phyloP scores from a whole-genome alignment of 2,113 vertebrate species.

The Okapia johnstoni region DNA sequence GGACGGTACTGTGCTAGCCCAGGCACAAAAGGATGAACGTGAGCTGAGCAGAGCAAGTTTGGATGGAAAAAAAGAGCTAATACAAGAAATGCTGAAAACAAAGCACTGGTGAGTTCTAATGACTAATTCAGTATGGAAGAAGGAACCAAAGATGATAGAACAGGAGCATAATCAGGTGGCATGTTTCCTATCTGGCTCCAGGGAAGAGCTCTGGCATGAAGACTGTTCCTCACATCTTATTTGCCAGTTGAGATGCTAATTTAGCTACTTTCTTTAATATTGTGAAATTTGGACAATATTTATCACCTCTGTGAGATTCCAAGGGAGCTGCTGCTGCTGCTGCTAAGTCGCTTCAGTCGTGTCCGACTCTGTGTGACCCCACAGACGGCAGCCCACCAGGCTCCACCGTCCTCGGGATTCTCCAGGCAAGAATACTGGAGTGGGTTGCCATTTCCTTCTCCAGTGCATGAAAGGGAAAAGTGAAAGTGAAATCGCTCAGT shows the following conservation, averaged over 20 bases:
- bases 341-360: too few species aligned
- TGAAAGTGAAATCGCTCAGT: too few species aligned
- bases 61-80: not conserved
- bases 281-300: conserved; percentile 16
- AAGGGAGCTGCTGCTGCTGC: too few species aligned
- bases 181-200: not conserved
- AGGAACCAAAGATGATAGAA: not conserved
- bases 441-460: too few species aligned
- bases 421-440: too few species aligned
- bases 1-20: not conserved
- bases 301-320: conserved; percentile 31
- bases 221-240: not conserved
- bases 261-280: conserved; percentile 31
- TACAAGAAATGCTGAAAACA: not conserved
- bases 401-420: too few species aligned
- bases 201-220: not conserved
- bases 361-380: too few species aligned
- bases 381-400: too few species aligned
- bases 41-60: not conserved
- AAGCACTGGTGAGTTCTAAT: not conserved
- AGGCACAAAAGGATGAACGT: not conserved
- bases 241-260: not conserved
- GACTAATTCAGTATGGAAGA: not conserved
- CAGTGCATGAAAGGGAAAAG: too few species aligned
- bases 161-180: not conserved